Percentiles rank a stretch among this genome's conserved stretches.
Conservation (phyloP, 2,888 invertebrate species). For the Ornithoptera alexandrae region DNA sequence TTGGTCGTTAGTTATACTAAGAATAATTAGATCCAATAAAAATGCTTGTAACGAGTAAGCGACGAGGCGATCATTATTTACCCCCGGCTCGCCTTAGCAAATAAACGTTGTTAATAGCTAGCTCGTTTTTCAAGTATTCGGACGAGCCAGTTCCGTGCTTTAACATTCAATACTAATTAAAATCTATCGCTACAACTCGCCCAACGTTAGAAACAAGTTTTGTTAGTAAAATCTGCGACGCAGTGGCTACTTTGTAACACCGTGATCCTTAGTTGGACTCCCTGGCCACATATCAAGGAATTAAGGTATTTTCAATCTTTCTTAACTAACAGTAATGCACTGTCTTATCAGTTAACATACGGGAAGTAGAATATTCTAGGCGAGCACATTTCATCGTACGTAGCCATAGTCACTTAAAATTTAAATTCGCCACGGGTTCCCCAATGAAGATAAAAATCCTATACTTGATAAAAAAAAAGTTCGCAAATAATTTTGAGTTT, state of each 20-base stretch:
- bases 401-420: too few relatives aligned
- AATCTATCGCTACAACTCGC: conserved; percentile 20
- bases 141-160: conserved; percentile 22
- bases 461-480: too few relatives aligned
- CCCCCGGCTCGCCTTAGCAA: conserved; percentile 19
- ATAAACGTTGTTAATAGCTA: conserved; percentile 26
- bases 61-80: conserved; percentile 19
- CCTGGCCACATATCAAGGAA: too few relatives aligned
- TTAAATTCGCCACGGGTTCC: too few relatives aligned
- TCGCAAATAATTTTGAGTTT: too few relatives aligned
- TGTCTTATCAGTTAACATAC: too few relatives aligned
- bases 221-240: background rate
- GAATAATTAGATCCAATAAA: conserved; percentile 26
- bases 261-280: background rate
- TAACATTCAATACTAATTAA: conserved; percentile 23
- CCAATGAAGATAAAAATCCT: too few relatives aligned
- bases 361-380: too few relatives aligned
- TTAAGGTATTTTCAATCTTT: too few relatives aligned
- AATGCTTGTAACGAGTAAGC: conserved; percentile 23
- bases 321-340: too few relatives aligned
- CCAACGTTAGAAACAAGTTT: conserved; percentile 18
- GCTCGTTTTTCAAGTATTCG: conserved; percentile 28
- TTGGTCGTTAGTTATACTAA: conserved; percentile 14
- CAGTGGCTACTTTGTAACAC: background rate
- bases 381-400: too few relatives aligned